Percentiles rank a stretch among this genome's conserved stretches.
These are phyloP conservation scores for Melanotus villosus DNA, from an alignment of 2,888 invertebrate species.

Conservation along the genomic window DNA sequence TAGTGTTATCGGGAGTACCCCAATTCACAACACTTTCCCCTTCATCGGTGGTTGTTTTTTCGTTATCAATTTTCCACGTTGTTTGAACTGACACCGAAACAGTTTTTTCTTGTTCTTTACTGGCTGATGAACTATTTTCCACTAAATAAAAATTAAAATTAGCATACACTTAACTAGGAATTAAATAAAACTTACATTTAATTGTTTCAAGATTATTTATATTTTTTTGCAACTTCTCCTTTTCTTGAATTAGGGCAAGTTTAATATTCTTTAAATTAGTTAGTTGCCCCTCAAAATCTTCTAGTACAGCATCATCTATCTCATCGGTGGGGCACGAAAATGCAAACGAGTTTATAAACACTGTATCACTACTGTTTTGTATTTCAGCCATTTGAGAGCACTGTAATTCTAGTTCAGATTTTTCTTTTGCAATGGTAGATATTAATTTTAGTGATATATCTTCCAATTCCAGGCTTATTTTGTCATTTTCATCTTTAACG, in stretches of 20 bases:
- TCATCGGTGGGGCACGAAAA: constrained; percentile 72
- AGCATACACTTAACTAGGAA: not conserved
- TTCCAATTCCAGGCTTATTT: constrained; percentile 79
- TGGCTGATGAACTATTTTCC: not conserved
- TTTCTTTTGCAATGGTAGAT: constrained; percentile 79
- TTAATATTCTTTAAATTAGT: constrained; percentile 76
- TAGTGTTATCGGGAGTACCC: constrained; percentile 70
- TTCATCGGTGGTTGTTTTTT: constrained; percentile 22
- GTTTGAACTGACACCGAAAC: constrained; percentile 24
- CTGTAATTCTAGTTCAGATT: constrained; percentile 78
- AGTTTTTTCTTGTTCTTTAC: not conserved
- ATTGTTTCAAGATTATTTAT: constrained; percentile 67
- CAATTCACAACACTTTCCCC: constrained; percentile 67
- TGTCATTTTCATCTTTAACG: constrained; percentile 65
- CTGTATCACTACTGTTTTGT: constrained; percentile 71
- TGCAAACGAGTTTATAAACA: constrained; percentile 75
- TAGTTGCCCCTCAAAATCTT: constrained; percentile 76
- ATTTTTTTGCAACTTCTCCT: constrained; percentile 72
- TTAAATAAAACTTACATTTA: constrained; percentile 61
- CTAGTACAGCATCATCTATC: constrained; percentile 73
- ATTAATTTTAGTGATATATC: constrained; percentile 82
- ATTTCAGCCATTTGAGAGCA: constrained; percentile 78
- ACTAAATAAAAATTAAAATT: constrained; percentile 11
- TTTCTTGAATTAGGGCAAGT: constrained; percentile 75
- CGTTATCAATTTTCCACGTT: constrained; percentile 5